Conservation (phyloP, 92 coral and sea anemone genomes). For the Umimayanthus chanpuru region DNA sequence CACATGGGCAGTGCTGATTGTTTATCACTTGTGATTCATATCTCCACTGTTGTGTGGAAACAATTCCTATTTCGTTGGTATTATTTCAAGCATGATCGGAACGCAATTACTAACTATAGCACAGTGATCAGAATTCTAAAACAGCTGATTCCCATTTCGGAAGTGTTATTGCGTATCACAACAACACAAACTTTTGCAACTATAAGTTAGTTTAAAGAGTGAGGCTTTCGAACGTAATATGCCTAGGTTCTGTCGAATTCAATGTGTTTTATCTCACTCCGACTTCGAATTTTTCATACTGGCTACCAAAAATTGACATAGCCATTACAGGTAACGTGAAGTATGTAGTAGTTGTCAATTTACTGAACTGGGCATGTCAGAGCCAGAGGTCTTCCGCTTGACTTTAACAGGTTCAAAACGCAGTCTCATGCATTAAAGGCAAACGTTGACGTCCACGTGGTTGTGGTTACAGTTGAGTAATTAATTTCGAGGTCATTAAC, state of each 20-base stretch:
- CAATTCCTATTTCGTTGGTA: constrained; percentile 13
- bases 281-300: background rate
- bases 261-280: background rate
- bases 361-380: background rate
- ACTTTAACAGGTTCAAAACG: no score
- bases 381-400: no score
- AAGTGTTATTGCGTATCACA: background rate
- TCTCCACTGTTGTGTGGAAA: background rate
- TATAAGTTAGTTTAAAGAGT: background rate
- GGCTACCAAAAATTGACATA: background rate
- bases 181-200: background rate
- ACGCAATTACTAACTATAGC: constrained; percentile 1
- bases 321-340: background rate
- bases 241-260: background rate
- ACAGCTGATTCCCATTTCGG: background rate
- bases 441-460: background rate
- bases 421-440: no score
- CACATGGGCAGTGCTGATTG: background rate
- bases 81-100: background rate
- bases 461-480: no score
- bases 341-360: background rate
- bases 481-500: no score
- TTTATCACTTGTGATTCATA: constrained; percentile 11
- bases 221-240: background rate
- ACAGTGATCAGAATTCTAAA: background rate